phyloP scores from a whole-genome alignment of 2,888 invertebrate species.

The Glaucopsyche alexis region DNA sequence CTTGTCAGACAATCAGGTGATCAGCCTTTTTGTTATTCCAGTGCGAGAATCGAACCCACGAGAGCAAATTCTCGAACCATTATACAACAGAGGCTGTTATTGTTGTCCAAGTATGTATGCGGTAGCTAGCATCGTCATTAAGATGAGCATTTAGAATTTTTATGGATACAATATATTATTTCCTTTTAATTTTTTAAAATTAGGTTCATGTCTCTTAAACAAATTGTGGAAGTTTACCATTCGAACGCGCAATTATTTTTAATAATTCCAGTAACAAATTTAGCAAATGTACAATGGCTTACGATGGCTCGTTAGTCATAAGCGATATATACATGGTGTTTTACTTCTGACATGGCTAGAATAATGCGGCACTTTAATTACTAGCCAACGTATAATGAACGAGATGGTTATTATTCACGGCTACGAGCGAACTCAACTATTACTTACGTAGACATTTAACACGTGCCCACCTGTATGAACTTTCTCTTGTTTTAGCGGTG shows the following conservation, averaged over 20 bases:
- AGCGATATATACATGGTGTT: slow-evolving; percentile 30
- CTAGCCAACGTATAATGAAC: slow-evolving; percentile 62
- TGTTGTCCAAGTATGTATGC: too few species aligned
- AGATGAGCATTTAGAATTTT: too few species aligned
- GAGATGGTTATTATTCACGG: slow-evolving; percentile 62
- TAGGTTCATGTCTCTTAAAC: neutral
- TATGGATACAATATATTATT: too few species aligned
- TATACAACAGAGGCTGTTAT: too few species aligned
- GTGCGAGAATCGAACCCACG: too few species aligned
- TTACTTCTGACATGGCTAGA: slow-evolving; percentile 42
- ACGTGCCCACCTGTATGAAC: slow-evolving; percentile 47
- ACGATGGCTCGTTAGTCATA: slow-evolving; percentile 24
- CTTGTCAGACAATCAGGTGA: too few species aligned
- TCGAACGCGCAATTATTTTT: neutral
- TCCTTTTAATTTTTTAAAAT: too few species aligned
- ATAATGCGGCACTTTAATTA: slow-evolving; percentile 57
- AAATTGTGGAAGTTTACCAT: neutral
- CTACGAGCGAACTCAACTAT: slow-evolving; percentile 63
- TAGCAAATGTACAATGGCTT: slow-evolving; percentile 21
- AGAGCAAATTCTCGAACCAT: too few species aligned
- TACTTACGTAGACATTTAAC: slow-evolving; percentile 64
- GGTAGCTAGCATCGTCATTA: too few species aligned
- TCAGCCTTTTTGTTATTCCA: too few species aligned
- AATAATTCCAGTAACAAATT: slow-evolving; percentile 20
- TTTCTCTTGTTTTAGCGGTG: slow-evolving; percentile 39